These are phyloP conservation scores for Rhyacophila brunnea DNA, from an alignment of 1,140 invertebrate genomes.

Conservation along the genomic window DNA sequence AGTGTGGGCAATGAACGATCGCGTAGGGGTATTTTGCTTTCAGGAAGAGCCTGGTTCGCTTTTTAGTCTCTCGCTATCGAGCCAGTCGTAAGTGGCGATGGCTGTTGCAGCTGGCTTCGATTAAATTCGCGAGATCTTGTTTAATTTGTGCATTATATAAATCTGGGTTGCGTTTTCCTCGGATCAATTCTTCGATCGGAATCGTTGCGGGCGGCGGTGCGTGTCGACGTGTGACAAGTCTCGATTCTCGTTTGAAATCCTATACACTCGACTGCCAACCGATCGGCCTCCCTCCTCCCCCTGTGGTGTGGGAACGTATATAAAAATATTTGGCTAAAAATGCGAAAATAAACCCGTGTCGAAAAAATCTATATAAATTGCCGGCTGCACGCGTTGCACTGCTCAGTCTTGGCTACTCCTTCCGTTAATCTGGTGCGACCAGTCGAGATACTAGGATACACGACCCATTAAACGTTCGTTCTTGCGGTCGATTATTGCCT, in stretches of 20 bases:
- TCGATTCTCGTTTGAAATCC: constrained; percentile 26
- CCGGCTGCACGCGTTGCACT: constrained; percentile 25
- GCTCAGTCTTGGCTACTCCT: constrained; percentile 28
- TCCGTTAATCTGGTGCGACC: no score
- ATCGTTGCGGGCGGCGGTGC: constrained; percentile 13
- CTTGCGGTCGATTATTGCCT: no score
- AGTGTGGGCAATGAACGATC: no score
- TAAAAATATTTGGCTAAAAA: constrained; percentile 36
- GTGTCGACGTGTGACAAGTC: constrained; percentile 22
- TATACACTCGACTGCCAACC: constrained; percentile 25
- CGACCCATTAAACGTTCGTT: no score
- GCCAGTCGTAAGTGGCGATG: no score
- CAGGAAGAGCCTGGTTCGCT: no score
- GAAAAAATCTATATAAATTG: constrained; percentile 35
- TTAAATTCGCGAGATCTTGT: no score
- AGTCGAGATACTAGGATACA: no score
- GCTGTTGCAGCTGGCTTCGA: no score
- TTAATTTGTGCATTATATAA: no score
- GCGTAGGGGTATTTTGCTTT: no score
- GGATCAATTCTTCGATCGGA: constrained; percentile 1
- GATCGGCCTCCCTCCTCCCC: constrained; percentile 21
- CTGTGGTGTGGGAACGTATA: constrained; percentile 5
- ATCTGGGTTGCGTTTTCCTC: not conserved
- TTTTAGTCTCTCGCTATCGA: no score
- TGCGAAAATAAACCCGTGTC: constrained; percentile 31